Base-by-base conservation (phyloP, 1,140 invertebrate species). In the Cyrtorhinus lividipennis region DNA sequence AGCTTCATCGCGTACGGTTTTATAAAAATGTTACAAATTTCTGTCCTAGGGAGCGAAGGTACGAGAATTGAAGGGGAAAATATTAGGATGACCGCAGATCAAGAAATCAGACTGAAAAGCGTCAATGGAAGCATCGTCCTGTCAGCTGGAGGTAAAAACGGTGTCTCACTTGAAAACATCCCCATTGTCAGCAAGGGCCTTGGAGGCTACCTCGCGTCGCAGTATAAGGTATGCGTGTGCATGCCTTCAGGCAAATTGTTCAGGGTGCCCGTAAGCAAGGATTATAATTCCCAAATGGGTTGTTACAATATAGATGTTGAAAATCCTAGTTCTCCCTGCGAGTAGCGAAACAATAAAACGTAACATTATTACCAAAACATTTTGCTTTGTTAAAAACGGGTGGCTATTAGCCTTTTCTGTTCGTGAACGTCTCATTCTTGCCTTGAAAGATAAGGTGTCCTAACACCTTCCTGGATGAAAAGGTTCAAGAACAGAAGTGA, bases 221-320 rank as follows among this genome's bases (percentile, higher is more conserved):
- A 91, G 69, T 92, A 84, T 69, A 92, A 92, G 75, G 76, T 93
- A 1, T 93, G 89, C 65, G 82, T 92, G 1, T 92, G 89, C 69
- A 91, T 91, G 87, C 88, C 89, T 0, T 78, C 84, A 64, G 90
- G 89, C 0, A 87, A 85, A 69, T 71, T 93, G 5, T 93, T 90
- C 68, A 79, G 82, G 65, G 79, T 93, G 2, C 81, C 84, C 0
- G 79, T 87, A 1, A 79, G 80, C 13, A 75, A 73, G 1, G 80
- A 76, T 18, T 72, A 71, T 53, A 79, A 73, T 67, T 66, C 66
- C 22, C 64, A 68, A 24, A 62, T 65, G 22, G 69, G 67, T 24
- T 71, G 70, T 27, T 62, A 65, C 58, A 66, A 65, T 27, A 59
- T 68, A 15, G 67, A 69, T 57, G 23, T 66, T n/a, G n/a, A n/a